These are phyloP conservation scores for Ptilorrhoa leucosticta DNA, from an alignment of 2,113 vertebrate species.

Conservation along the genomic window DNA sequence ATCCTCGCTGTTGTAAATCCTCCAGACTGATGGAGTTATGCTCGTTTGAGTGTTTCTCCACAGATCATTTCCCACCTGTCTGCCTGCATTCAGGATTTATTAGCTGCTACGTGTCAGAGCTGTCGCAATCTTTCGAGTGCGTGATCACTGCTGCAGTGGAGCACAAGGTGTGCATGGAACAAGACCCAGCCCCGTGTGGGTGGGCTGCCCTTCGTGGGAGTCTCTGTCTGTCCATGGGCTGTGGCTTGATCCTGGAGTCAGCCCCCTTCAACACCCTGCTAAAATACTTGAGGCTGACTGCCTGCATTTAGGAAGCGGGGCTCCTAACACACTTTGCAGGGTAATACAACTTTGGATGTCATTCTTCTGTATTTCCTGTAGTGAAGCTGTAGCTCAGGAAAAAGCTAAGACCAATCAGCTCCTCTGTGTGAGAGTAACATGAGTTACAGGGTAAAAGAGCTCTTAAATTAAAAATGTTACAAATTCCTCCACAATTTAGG, in stretches of 20 bases:
- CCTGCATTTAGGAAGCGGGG: not conserved
- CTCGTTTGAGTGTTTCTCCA: not conserved
- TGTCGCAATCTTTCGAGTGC: rapidly evolving
- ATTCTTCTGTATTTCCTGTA: not conserved
- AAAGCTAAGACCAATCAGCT: not conserved
- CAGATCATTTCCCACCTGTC: not conserved
- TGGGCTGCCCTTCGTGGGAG: not conserved
- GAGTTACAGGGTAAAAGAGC: not conserved
- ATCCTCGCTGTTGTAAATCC: not conserved
- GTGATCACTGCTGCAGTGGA: rapidly evolving
- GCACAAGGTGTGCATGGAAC: rapidly evolving
- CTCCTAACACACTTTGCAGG: not conserved
- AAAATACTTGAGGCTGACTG: not conserved
- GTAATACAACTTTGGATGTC: rapidly evolving
- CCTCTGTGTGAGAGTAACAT: not conserved
- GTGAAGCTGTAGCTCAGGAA: not conserved
- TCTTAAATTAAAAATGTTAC: not conserved
- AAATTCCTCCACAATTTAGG: not conserved
- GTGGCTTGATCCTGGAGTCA: not conserved
- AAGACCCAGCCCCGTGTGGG: rapidly evolving
- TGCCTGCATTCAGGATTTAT: not conserved
- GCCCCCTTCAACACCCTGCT: not conserved
- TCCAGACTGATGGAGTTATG: not conserved
- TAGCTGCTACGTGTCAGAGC: not conserved
- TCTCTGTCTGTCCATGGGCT: not conserved